A percentile compares a stretch with the other conserved stretches of the same genome.
Conservation (phyloP, 53 echinoderm and acorn worm genomes). For the Pentamera pediparva region DNA sequence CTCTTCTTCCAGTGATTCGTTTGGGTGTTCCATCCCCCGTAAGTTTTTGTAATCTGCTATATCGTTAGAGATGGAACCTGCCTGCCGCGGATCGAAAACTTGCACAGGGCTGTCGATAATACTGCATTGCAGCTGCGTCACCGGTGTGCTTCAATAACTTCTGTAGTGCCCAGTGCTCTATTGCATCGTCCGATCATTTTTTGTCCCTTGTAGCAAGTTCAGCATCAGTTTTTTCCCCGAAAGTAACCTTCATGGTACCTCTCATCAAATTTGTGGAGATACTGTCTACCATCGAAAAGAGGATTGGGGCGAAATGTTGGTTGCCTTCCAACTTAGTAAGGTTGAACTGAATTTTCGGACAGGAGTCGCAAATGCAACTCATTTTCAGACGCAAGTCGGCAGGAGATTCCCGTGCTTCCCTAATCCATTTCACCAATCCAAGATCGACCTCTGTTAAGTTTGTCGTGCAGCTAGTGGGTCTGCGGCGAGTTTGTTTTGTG, state of each 20-base stretch:
- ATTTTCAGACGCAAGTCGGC: no score
- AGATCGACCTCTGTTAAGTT: background rate
- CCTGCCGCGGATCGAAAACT: background rate
- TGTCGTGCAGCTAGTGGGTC: no score
- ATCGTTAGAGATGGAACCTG: background rate
- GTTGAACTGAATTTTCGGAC: background rate
- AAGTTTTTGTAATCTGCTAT: background rate
- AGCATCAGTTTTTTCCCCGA: background rate
- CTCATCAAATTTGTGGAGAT: no score
- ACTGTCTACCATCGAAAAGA: no score
- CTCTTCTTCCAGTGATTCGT: background rate
- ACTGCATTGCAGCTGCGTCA: background rate
- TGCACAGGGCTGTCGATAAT: no score
- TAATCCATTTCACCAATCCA: background rate
- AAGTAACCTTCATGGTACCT: background rate
- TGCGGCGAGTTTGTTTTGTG: no score
- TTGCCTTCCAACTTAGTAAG: background rate
- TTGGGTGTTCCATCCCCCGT: background rate
- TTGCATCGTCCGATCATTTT: background rate
- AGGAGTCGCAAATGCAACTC: no score
- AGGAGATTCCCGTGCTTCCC: background rate
- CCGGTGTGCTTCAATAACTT: background rate
- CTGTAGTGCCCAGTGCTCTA: background rate
- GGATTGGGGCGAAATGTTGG: background rate
- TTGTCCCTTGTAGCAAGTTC: background rate